phyloP scores from a whole-genome alignment of 2,888 invertebrate species.

The Microplitis manilae region DNA sequence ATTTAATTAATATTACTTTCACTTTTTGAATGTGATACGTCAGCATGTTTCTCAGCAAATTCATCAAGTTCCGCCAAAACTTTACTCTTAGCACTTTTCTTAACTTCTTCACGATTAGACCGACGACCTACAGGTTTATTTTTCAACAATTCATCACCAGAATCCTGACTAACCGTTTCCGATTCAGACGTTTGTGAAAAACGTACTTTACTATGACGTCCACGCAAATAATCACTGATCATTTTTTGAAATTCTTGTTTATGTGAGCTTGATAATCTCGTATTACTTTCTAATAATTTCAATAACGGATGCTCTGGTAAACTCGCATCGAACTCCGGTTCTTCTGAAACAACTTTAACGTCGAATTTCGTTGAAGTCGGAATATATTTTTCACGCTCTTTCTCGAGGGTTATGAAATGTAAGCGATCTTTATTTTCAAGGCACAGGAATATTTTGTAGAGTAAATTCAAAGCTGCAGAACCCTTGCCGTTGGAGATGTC shows the following conservation, averaged over 20 bases:
- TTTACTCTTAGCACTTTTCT: conserved; percentile 13
- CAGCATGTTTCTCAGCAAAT: conserved; percentile 47
- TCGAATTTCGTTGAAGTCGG: conserved; percentile 59
- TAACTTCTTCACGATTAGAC: background rate
- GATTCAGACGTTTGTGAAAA: background rate
- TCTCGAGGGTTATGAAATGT: conserved; percentile 74
- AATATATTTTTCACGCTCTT: conserved; percentile 58
- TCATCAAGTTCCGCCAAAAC: conserved; percentile 46
- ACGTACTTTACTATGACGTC: conserved; percentile 52
- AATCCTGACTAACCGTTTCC: background rate
- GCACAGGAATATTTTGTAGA: conserved; percentile 77
- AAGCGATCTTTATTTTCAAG: conserved; percentile 76
- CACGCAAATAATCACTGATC: conserved; percentile 71
- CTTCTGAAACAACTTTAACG: conserved; percentile 55
- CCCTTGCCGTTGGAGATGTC: conserved; percentile 72
- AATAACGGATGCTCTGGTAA: conserved; percentile 65
- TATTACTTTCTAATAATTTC: conserved; percentile 72
- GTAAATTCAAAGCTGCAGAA: conserved; percentile 74
- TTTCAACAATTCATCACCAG: background rate
- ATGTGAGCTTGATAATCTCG: conserved; percentile 76
- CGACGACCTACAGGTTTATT: background rate
- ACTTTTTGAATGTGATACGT: conserved; percentile 16
- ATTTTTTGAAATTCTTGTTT: conserved; percentile 73
- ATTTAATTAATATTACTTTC: background rate
- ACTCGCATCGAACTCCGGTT: conserved; percentile 40